Evolutionary conservation across 2,113 vertebrate species (phyloP).

Genomic region (Tychaedon coryphoeus): DNA sequence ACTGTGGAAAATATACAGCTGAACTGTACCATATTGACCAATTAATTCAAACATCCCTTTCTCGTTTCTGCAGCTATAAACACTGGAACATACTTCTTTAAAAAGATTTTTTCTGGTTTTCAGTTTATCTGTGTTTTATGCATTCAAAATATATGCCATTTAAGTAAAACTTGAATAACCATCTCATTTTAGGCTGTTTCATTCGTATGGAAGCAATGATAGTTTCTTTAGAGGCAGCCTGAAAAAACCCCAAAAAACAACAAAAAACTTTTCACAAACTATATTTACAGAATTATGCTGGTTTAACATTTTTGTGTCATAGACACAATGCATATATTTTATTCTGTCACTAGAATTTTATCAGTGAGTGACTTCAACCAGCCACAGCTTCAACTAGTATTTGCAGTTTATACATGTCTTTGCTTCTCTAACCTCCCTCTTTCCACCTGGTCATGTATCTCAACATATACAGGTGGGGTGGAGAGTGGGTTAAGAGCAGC

Average conservation of each 20-base stretch:
- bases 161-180: background rate
- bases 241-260: background rate
- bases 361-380: background rate
- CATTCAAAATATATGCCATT: background rate
- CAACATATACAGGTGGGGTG: background rate
- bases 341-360: background rate
- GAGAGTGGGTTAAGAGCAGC: background rate
- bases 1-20: background rate
- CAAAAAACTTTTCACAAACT: background rate
- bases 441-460: background rate
- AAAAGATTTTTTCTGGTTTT: background rate
- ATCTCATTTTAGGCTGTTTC: background rate
- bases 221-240: background rate
- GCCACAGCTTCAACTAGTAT: background rate
- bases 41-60: background rate
- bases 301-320: background rate
- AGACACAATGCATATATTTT: background rate
- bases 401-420: background rate
- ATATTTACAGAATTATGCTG: background rate
- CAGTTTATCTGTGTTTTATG: background rate
- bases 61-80: background rate
- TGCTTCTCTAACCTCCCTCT: background rate
- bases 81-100: background rate
- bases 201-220: background rate
- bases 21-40: background rate